Evolutionary conservation across 2,797 vertebrate genomes (phyloP).

Genomic region (Erpetoichthys calabaricus): DNA sequence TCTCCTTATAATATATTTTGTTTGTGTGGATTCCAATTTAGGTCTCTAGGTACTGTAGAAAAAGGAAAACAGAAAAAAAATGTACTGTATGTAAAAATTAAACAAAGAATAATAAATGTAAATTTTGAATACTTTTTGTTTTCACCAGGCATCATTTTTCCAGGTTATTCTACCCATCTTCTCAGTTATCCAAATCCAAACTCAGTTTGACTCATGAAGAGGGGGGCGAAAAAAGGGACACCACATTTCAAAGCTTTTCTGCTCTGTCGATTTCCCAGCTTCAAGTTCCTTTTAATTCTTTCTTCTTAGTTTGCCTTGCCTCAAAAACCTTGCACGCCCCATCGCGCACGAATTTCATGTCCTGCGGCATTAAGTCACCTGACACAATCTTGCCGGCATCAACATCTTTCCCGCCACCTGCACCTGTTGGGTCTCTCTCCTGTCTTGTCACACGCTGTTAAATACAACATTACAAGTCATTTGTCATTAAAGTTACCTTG

Average conservation of each 20-base stretch:
- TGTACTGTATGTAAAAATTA: no score
- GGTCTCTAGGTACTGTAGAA: no score
- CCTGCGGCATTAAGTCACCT: conserved; percentile 6
- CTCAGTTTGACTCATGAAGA: background rate
- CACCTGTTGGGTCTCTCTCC: background rate
- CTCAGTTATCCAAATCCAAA: background rate
- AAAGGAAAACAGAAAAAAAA: no score
- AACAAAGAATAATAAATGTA: no score
- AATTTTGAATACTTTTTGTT: no score
- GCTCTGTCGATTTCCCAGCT: background rate
- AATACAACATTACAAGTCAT: conserved; percentile 5
- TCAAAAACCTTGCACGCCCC: conserved; percentile 2
- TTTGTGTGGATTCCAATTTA: no score
- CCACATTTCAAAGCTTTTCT: background rate
- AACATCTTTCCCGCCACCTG: conserved; percentile 1
- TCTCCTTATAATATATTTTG: no score
- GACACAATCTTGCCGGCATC: conserved; percentile 1
- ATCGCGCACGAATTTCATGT: conserved; percentile 1
- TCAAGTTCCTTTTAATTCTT: background rate
- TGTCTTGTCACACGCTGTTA: background rate
- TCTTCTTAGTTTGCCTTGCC: background rate
- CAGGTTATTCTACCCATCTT: background rate
- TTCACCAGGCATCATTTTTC: no score
- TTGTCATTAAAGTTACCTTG: conserved; percentile 3
- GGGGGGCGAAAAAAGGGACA: background rate